Conservation (phyloP, 1,140 invertebrate genomes). For the Drosophila leontia region DNA sequence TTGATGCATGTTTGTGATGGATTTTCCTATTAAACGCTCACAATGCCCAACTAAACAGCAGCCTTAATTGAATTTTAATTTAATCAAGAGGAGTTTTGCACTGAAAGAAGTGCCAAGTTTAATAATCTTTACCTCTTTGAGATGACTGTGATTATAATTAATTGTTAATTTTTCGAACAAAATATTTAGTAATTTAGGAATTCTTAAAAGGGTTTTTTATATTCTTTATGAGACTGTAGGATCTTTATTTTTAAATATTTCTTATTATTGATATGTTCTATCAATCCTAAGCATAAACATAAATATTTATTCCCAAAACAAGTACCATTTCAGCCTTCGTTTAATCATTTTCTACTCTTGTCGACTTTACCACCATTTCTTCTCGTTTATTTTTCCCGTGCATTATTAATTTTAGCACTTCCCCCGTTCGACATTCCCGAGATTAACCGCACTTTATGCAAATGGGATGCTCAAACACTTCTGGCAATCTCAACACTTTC, state of each 20-base stretch:
- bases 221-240: background rate
- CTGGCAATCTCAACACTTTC: slow-evolving; percentile 47
- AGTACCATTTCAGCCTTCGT: too few species aligned
- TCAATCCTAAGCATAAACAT: background rate
- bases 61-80: slow-evolving; percentile 71
- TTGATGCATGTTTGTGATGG: slow-evolving; percentile 64
- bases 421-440: slow-evolving; percentile 15
- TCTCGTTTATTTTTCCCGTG: slow-evolving; percentile 7
- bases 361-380: background rate
- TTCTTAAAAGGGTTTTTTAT: too few species aligned
- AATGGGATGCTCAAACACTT: slow-evolving; percentile 41
- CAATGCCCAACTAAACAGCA: slow-evolving; percentile 36
- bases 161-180: background rate
- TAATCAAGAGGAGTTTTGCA: slow-evolving; percentile 23
- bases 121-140: too few species aligned
- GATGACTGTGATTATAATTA: background rate
- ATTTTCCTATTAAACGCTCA: slow-evolving; percentile 47
- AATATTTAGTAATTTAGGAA: too few species aligned
- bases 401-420: slow-evolving; percentile 26
- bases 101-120: background rate
- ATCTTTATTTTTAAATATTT: background rate
- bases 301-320: background rate
- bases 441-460: slow-evolving; percentile 42
- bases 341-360: background rate
- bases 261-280: background rate